Conservation (phyloP, 1,140 invertebrate species). For the Zophobas morio region DNA sequence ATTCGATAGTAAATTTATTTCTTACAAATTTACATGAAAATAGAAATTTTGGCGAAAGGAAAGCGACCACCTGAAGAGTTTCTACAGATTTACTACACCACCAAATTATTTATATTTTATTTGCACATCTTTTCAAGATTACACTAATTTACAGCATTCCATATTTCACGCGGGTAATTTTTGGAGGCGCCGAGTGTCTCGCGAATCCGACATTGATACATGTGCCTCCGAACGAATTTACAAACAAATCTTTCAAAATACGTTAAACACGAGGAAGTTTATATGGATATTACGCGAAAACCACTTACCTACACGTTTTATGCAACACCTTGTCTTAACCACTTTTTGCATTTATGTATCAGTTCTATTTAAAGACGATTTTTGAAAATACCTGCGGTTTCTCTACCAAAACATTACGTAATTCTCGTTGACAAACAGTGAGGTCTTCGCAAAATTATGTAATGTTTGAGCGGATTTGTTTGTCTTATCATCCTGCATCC, state of each 20-base stretch:
- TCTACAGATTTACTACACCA: not conserved
- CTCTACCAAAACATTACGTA: slow-evolving; percentile 8
- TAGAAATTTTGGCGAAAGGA: not conserved
- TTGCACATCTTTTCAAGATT: not conserved
- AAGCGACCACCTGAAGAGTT: slow-evolving; percentile 8
- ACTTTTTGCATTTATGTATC: slow-evolving; percentile 22
- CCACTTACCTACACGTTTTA: slow-evolving; percentile 21
- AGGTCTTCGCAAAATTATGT: slow-evolving; percentile 13
- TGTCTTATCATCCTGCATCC: not conserved
- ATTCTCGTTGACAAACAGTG: not conserved
- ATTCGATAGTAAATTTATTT: not conserved
- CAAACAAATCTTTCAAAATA: not conserved
- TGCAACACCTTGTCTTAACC: slow-evolving; percentile 12
- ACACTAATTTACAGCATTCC: not conserved
- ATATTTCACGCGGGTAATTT: not conserved
- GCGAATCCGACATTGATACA: not conserved
- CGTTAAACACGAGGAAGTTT: slow-evolving; percentile 14
- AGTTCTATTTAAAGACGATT: slow-evolving; percentile 25
- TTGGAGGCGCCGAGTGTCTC: not conserved
- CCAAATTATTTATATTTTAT: not conserved
- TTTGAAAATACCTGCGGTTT: slow-evolving; percentile 20
- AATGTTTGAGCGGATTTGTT: slow-evolving; percentile 6
- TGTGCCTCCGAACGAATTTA: not conserved
- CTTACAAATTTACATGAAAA: slow-evolving; percentile 1
- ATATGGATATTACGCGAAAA: slow-evolving; percentile 21